A percentile compares a stretch with the other conserved stretches of the same genome.
Conservation (phyloP, 2,113 vertebrate species). For the Malurus alboscapulatus region DNA sequence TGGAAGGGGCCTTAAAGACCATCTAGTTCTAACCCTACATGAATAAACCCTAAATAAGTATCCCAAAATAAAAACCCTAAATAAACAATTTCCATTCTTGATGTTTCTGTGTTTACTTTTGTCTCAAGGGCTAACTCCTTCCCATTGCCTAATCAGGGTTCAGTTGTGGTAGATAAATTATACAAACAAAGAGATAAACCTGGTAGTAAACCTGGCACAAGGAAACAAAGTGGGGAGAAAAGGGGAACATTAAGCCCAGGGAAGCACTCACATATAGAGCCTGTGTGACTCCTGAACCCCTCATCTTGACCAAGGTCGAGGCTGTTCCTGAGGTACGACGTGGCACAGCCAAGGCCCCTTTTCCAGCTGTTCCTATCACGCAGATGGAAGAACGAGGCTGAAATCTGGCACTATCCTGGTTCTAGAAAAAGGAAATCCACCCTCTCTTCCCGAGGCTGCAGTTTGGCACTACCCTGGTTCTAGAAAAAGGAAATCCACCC, state of each 20-base stretch:
- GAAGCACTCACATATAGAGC: neutral
- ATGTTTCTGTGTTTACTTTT: neutral
- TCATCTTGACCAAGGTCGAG: neutral
- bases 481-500: neutral
- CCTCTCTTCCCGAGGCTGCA: neutral
- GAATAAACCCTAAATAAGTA: neutral
- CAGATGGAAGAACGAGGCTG: neutral
- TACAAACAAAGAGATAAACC: neutral
- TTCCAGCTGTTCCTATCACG: neutral
- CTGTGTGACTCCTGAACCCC: neutral
- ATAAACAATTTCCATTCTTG: neutral
- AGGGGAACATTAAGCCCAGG: fast-evolving
- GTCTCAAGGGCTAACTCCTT: neutral
- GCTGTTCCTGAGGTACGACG: neutral
- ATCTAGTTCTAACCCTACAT: neutral
- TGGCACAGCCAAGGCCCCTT: neutral
- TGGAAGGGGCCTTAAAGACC: neutral
- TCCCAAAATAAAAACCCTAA: neutral
- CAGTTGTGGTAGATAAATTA: neutral
- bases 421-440: neutral
- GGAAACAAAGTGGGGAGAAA: neutral
- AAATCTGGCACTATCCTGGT: no score
- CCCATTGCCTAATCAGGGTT: neutral
- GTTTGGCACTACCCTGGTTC: no score
- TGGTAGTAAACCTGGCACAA: neutral